These are phyloP conservation scores for Venturia canescens DNA, from an alignment of 1,140 invertebrate genomes.

Conservation along the genomic window DNA sequence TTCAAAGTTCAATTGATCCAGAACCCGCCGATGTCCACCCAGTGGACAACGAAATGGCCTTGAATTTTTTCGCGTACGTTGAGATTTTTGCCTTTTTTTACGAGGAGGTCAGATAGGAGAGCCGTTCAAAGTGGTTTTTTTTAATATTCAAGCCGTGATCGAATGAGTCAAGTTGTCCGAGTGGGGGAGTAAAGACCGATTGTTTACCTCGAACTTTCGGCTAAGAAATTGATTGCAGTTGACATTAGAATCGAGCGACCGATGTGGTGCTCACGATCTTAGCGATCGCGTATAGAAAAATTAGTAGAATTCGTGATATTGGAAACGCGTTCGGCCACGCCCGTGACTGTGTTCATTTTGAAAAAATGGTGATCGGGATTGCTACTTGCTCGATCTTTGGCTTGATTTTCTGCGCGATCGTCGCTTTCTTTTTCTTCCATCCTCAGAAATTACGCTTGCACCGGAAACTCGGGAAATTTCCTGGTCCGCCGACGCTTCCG, in stretches of 20 bases:
- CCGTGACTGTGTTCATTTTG: no score
- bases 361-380: background rate
- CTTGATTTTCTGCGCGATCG: slow-evolving; percentile 35
- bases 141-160: background rate
- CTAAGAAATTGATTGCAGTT: background rate
- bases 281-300: background rate
- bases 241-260: background rate
- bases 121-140: background rate
- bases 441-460: slow-evolving; percentile 57
- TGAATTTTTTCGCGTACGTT: background rate
- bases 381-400: background rate
- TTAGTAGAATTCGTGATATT: background rate
- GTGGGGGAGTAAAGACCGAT: background rate
- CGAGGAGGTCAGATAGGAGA: background rate
- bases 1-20: background rate
- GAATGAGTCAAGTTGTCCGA: background rate
- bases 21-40: no score
- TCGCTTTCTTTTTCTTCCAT: slow-evolving; percentile 47
- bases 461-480: slow-evolving; percentile 68
- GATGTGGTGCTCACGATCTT: background rate
- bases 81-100: background rate
- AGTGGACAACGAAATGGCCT: background rate
- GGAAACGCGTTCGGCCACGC: no score
- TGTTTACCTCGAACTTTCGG: background rate
- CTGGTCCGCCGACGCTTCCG: slow-evolving; percentile 77